Evolutionary conservation across 2,888 invertebrate genomes (phyloP).

Genomic region (Rhaphigaster nebulosa): DNA sequence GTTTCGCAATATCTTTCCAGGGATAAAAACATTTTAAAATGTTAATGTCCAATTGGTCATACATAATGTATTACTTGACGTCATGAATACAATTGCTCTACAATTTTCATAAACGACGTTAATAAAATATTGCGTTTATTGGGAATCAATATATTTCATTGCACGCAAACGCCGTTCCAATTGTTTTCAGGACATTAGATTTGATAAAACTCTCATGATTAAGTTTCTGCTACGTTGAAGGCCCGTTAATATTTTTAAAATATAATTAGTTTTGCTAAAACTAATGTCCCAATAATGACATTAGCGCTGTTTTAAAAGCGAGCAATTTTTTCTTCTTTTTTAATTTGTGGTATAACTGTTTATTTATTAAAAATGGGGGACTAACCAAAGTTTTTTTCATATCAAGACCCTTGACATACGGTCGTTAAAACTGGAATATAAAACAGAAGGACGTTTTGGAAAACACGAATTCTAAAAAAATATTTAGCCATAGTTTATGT

Average conservation of each 20-base stretch:
- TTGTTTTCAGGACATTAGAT: not conserved
- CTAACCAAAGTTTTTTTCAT: not conserved
- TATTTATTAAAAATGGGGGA: not conserved
- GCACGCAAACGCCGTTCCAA: not conserved
- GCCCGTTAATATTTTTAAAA: not conserved
- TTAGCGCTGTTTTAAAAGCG: not conserved
- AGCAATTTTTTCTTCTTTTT: not conserved
- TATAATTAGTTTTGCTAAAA: not conserved
- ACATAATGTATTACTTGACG: not conserved
- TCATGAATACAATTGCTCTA: not conserved
- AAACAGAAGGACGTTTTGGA: not conserved
- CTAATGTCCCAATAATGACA: not conserved
- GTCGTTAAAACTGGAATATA: not conserved
- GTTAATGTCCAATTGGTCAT: not conserved
- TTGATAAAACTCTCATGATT: not conserved
- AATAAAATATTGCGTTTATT: conserved; percentile 31
- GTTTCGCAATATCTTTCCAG: no score
- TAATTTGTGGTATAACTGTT: not conserved
- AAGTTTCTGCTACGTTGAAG: not conserved
- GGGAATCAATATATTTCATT: not conserved
- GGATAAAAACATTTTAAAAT: not conserved
- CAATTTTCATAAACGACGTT: not conserved
- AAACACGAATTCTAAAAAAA: not conserved
- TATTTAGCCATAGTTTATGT: not conserved
- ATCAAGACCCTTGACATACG: not conserved